Evolutionary conservation across 2,888 invertebrate genomes (phyloP), one percentile per base, ranked within the genome.

Genomic region (Pegoplata infirma): DNA sequence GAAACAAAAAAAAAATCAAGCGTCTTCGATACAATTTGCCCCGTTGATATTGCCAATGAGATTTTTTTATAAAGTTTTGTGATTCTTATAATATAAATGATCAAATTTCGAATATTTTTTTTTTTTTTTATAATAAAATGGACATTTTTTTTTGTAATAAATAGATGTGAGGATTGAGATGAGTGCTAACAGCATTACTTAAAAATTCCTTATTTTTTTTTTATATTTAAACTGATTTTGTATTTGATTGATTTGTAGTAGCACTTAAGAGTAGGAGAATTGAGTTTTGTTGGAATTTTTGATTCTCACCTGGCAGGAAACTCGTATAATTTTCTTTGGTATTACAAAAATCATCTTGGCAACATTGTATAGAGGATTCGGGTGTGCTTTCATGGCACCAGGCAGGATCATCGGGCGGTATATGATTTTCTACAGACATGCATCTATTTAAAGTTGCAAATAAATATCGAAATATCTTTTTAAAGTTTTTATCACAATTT

Each of bases 291-390:
- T 58, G 47, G 44, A 40, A n/a, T 36, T 36, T n/a, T n/a, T 64
- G 64, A 76, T 82, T 85, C 89, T 89, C 89, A 89, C 89, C 89
- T 89, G 88, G 85, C 86, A 87, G 81, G 63, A 80, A 81, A 83
- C 87, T 86, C 76, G 84, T 83, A 83, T 86, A 86, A 85, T 85
- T 88, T 75, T 79, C 82, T 80, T 89, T 94, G 79, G 87, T 94
- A 93, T 95, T 95, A 91, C 91, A 93, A 91, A 94, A 94, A 89
- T 91, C 91, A 85, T 91, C 88, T 77, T 89, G 89, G 91, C 94
- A 94, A 93, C 94, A 94, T 83, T 86, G 81, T 81, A 87, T 84
- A 81, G 85, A 83, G 82, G 85, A 84, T 78, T 80, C 83, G 63
- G 85, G 82, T 81, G 88, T 87, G 71, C 83, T 84, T 82, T 85